Conservation (phyloP, 1,140 invertebrate species). For the Eubasilissa regina region DNA sequence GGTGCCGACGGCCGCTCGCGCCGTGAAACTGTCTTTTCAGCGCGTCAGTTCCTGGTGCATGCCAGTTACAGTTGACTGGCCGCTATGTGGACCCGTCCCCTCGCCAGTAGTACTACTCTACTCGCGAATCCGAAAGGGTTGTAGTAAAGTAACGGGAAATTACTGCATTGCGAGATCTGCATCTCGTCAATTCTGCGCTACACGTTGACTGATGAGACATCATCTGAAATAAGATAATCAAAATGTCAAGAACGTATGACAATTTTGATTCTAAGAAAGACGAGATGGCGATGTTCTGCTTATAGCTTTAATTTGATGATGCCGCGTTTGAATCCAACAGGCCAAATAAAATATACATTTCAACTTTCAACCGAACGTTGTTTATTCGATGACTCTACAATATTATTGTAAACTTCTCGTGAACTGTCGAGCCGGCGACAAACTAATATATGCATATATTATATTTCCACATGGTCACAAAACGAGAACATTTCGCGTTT, state of each 20-base stretch:
- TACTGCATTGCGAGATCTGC: not conserved
- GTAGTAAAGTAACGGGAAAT: slow-evolving; percentile 12
- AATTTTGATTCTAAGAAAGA: no score
- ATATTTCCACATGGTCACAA: slow-evolving; percentile 2
- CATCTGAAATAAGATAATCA: no score
- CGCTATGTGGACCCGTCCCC: not conserved
- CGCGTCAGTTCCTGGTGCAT: slow-evolving; percentile 13
- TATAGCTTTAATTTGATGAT: no score
- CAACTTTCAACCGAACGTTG: not conserved
- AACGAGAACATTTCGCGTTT: slow-evolving; percentile 36
- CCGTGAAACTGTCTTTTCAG: not conserved
- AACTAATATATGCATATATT: no score
- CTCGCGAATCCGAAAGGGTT: not conserved
- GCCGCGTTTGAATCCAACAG: no score
- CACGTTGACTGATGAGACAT: no score
- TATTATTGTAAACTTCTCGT: not conserved
- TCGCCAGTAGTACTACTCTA: not conserved
- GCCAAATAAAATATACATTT: no score
- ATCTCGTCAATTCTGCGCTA: no score
- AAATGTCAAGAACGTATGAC: no score
- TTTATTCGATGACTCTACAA: not conserved
- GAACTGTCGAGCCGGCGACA: not conserved
- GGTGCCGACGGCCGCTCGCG: slow-evolving; percentile 2
- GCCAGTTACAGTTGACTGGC: slow-evolving; percentile 25
- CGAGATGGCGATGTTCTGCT: no score